Conservation (phyloP, 1,140 invertebrate species). For the Lysiphlebus fabarum region DNA sequence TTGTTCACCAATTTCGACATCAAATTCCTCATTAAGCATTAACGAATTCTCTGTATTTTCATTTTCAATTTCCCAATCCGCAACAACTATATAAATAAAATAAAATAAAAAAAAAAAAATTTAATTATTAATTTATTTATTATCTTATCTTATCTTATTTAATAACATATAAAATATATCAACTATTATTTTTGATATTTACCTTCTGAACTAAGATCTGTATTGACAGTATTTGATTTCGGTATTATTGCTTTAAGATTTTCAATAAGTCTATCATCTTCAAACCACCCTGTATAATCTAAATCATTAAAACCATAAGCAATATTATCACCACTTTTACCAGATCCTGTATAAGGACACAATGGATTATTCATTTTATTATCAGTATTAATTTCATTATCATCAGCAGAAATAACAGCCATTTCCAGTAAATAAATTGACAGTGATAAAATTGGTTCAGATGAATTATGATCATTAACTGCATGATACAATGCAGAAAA, state of each 20-base stretch:
- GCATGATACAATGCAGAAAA: conserved; percentile 83
- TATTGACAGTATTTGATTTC: conserved; percentile 61
- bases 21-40: conserved; percentile 46
- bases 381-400: conserved; percentile 36
- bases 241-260: conserved; percentile 75
- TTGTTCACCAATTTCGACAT: conserved; percentile 29
- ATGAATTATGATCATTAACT: conserved; percentile 69
- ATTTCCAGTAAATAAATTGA: conserved; percentile 84
- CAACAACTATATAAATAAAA: conserved; percentile 29
- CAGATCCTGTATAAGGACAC: conserved; percentile 42
- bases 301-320: conserved; percentile 58
- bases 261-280: conserved; percentile 71
- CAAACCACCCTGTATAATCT: conserved; percentile 71
- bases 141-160: neutral
- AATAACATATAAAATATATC: conserved; percentile 25
- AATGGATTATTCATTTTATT: conserved; percentile 50
- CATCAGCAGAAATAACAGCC: conserved; percentile 66
- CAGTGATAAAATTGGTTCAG: conserved; percentile 82
- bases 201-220: conserved; percentile 22
- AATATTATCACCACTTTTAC: conserved; percentile 22
- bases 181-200: conserved; percentile 56
- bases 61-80: conserved; percentile 49
- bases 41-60: conserved; percentile 44
- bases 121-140: conserved; percentile 10
- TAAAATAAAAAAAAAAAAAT: conserved; percentile 12